Evolutionary conservation across 2,888 invertebrate genomes (phyloP), one percentile per base, ranked within the genome.

Genomic region (Rhaphigaster nebulosa): DNA sequence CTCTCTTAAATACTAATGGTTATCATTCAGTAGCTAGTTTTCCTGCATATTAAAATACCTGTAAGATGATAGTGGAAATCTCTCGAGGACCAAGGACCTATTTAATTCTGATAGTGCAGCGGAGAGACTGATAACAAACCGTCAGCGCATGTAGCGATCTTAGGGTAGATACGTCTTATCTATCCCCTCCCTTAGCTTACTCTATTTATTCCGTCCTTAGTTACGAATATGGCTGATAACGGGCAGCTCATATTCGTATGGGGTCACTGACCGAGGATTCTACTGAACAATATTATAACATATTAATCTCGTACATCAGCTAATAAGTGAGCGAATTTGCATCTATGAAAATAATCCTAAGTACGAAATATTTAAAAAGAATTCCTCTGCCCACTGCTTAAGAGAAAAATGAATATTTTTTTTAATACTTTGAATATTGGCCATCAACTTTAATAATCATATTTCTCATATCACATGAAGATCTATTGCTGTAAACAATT

Each of bases 91-190:
- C 70, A 76, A 76, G 34, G 20, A 20, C 34, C 38, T 76, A 76
- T 76, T 76, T 76, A 84, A 50, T 45, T 50, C 26, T 45, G 84
- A 84, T 45, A 84, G 84, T 84, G 84, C 84, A 41, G 15, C 41
- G 13, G 45, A 23, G n/a, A n/a, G 45, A 84, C 84, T 84, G 84
- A 84, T 84, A 84, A 84, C 45, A 12, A 84, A 23, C 84, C 45
- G 45, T 84, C 84, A 84, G 45, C 84, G n/a, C 45, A 84, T 45
- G 45, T 84, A 84, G 45, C 41, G 84, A 84, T 84, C 84, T 50
- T 50, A 13, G 45, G 45, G 45, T 1, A 45, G 84, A 84, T 84
- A 84, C n/a, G 45, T n/a, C 41, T 50, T 84, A 84, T 84, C 84
- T 84, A 45, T 5, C 84, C 84, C 84, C 45, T 84, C 45, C 70